Percentiles rank a stretch among this genome's conserved stretches.
phyloP scores from a whole-genome alignment of 2,797 vertebrate species.

The Halcyon badia region DNA sequence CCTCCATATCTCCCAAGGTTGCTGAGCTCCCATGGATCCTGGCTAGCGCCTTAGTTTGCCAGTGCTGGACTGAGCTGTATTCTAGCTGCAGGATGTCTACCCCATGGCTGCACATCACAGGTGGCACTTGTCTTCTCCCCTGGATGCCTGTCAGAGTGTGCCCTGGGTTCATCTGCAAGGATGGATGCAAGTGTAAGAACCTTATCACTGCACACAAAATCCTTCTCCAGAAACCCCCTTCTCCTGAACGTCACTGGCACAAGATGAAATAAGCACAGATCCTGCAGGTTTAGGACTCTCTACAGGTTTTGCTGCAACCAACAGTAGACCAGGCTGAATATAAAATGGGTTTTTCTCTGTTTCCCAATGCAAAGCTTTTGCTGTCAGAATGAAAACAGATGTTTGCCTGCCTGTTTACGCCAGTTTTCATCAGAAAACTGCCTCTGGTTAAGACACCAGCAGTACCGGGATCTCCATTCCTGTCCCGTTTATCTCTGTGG shows the following conservation, averaged over 20 bases:
- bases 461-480: neutral
- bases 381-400: neutral
- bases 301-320: slow-evolving; percentile 13
- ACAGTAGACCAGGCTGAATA: neutral
- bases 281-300: slow-evolving; percentile 18
- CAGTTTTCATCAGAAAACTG: neutral
- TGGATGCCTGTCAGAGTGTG: neutral
- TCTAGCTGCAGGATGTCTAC: neutral
- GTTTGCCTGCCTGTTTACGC: neutral
- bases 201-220: neutral
- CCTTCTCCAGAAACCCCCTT: neutral
- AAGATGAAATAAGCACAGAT: neutral
- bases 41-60: neutral
- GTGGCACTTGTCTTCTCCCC: neutral
- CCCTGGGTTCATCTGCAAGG: neutral
- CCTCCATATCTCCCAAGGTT: neutral
- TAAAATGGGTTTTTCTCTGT: neutral
- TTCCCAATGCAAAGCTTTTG: neutral
- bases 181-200: neutral
- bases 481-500: neutral
- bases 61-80: rapidly evolving
- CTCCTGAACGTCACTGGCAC: rapidly evolving
- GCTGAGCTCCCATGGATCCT: neutral
- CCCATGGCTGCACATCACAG: rapidly evolving
- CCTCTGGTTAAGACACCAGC: neutral